Evolutionary conservation across 2,888 invertebrate species (phyloP).

Genomic region (Hyalella azteca): DNA sequence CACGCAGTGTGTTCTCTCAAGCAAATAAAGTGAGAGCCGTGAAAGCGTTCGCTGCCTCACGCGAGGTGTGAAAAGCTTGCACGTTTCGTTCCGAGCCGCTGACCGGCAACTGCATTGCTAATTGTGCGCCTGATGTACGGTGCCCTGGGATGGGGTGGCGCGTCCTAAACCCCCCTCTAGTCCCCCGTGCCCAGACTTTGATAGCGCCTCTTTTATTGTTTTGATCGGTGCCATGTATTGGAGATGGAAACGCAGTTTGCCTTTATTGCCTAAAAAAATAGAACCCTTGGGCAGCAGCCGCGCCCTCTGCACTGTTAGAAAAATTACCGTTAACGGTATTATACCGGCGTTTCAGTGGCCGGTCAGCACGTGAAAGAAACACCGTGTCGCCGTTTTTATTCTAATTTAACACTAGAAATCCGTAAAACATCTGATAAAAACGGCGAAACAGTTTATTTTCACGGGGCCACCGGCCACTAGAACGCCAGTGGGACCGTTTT

Average conservation of each 20-base stretch:
- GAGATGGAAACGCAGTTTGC: not conserved
- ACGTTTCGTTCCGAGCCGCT: slow-evolving; percentile 29
- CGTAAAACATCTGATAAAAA: too few species aligned
- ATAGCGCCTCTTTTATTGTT: slow-evolving; percentile 7
- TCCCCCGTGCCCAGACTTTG: not conserved
- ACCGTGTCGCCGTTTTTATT: too few species aligned
- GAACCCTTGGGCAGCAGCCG: too few species aligned
- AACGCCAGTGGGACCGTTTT: too few species aligned
- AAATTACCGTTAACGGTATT: too few species aligned
- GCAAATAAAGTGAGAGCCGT: slow-evolving; percentile 33
- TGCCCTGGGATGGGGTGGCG: not conserved
- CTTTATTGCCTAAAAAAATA: not conserved
- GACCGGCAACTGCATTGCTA: not conserved
- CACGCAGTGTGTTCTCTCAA: slow-evolving; percentile 11
- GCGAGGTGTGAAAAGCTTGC: slow-evolving; percentile 27
- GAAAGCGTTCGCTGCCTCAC: slow-evolving; percentile 17
- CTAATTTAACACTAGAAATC: too few species aligned
- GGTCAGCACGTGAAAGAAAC: too few species aligned
- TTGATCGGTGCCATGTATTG: not conserved
- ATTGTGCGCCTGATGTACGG: not conserved
- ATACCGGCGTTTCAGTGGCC: too few species aligned
- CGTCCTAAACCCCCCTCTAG: not conserved
- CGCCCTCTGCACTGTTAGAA: too few species aligned
- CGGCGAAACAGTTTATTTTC: too few species aligned
- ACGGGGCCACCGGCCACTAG: too few species aligned